Conservation (phyloP, 2,113 vertebrate genomes). For the Crypturellus undulatus region DNA sequence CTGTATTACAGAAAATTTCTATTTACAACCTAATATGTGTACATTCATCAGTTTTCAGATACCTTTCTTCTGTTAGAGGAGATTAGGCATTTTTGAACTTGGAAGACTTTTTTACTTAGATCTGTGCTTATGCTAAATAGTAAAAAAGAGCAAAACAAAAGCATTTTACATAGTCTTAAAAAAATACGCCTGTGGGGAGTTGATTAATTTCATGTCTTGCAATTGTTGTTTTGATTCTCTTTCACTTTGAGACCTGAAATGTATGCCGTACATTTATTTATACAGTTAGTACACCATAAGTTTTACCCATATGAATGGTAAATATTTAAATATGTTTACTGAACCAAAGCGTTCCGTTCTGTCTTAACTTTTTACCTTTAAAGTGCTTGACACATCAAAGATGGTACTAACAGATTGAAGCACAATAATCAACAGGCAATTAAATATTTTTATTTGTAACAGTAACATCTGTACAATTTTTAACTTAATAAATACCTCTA, state of each 20-base stretch:
- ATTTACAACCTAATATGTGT: background rate
- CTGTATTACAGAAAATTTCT: background rate
- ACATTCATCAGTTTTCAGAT: background rate
- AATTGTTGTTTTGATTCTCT: background rate
- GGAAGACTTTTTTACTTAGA: background rate
- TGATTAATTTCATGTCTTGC: background rate
- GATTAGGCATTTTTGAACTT: background rate
- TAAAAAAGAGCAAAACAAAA: background rate
- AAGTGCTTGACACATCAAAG: constrained; percentile 77
- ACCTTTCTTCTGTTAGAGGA: background rate
- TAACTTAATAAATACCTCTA: constrained; percentile 78
- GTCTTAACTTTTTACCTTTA: constrained; percentile 79
- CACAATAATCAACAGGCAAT: constrained; percentile 71
- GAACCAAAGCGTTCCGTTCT: constrained; percentile 76
- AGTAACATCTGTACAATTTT: constrained; percentile 62
- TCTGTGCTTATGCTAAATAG: background rate
- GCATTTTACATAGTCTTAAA: background rate
- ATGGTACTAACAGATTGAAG: constrained; percentile 70
- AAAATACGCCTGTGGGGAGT: background rate
- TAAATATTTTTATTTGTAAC: constrained; percentile 74
- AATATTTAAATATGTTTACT: constrained; percentile 80
- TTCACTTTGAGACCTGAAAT: constrained; percentile 62
- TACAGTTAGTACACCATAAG: background rate
- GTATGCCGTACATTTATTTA: background rate
- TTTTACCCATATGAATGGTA: constrained; percentile 49